Percentiles rank a stretch among this genome's conserved stretches.
phyloP scores from a whole-genome alignment of 2,797 vertebrate species.

The Cygnus olor region DNA sequence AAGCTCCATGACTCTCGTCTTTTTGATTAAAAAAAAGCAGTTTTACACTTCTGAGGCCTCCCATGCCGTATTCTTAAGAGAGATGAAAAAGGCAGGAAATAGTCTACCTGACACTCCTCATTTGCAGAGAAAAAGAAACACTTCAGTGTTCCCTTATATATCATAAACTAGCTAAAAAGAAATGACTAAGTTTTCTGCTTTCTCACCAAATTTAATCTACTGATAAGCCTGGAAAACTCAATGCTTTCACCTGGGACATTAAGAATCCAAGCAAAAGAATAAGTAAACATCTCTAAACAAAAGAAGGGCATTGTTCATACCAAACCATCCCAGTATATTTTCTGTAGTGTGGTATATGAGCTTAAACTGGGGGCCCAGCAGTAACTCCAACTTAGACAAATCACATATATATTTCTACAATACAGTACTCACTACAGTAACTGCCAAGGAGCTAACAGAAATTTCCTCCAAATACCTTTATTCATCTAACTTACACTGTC shows the following conservation, averaged over 20 bases:
- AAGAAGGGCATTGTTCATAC: background rate
- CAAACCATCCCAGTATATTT: background rate
- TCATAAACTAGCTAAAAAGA: background rate
- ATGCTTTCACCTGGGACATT: background rate
- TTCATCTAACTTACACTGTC: background rate
- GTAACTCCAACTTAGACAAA: background rate
- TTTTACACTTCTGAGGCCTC: conserved; percentile 24
- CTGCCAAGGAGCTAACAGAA: background rate
- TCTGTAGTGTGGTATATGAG: background rate
- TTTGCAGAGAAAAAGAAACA: background rate
- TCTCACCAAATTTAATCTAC: background rate
- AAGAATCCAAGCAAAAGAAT: background rate
- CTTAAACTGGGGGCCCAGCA: background rate
- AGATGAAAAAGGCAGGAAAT: conserved; percentile 7
- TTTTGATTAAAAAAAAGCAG: conserved; percentile 38
- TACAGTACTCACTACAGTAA: background rate
- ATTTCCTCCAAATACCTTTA: background rate
- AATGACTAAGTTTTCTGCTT: background rate
- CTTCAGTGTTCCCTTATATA: background rate
- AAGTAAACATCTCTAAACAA: background rate
- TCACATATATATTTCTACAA: background rate
- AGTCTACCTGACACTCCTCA: background rate
- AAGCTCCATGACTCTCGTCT: background rate
- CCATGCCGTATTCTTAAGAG: background rate
- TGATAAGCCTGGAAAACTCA: background rate